Base-by-base conservation (phyloP, 2,113 vertebrate genomes). In the Strix aluco region DNA sequence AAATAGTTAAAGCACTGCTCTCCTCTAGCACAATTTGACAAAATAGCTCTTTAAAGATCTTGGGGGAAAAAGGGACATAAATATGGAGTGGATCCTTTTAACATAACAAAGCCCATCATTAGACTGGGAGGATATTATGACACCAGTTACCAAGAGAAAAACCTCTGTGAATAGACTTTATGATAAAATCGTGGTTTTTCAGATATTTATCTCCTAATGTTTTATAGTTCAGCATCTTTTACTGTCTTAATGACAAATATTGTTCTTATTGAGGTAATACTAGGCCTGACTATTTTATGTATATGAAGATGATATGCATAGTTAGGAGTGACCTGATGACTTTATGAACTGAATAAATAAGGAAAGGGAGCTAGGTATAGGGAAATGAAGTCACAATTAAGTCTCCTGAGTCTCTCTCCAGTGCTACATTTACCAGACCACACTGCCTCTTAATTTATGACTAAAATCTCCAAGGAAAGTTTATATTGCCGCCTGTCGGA, bases 1-100 rank as follows among this genome's bases (percentile, higher is more conserved):
- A 94, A 91, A 95, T 94, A 81, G 92, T 96, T 94, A 97, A 95
- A 94, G 81, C 32, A 29, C 23, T 85, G 10, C 27, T 94, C 58
- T 58, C 75, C 71, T 70, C 58, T 47, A 83, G 78, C 6, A 40
- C 49, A 90, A 73, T 94, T 91, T 86, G 40, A 55, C 30, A 91
- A 91, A 97, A 92, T 77, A 72, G 66, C 59, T 90, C 54, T 80
- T 90, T 62, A 80, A 96, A 94, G 34, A 58, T 42, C 61, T 91
- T 87, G 52, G 22, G 30, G 57, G 22, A 69, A 89, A 19, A 19
- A 21, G n/a, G 17, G 34, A 26, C 69, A 57, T 95, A 94, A 92
- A 92, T 82, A 80, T n/a, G 62, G 62, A 92, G 34, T 36, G n/a
- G 40, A 67, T 92, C 58, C 77, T 94, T 91, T 73, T 46, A 73